Percentiles rank a stretch among this genome's conserved stretches.
Evolutionary conservation across 92 coral and sea anemone genomes (phyloP).

Genomic region (Porites evermanni): DNA sequence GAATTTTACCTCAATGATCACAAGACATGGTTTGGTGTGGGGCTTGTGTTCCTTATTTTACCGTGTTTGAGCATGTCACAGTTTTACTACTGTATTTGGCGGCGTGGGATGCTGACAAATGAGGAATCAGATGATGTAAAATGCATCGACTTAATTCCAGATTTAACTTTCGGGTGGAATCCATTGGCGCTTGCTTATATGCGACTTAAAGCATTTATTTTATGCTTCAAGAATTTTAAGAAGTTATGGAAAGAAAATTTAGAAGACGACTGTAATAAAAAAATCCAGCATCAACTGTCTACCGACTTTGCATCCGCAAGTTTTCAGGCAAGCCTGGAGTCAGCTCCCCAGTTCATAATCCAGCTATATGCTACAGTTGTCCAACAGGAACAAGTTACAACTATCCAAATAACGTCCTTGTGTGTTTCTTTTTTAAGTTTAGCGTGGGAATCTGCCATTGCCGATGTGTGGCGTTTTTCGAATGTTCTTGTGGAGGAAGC

Average conservation of each 20-base stretch:
- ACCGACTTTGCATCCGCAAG: neutral
- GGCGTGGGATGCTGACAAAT: too few relatives aligned
- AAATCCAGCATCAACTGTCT: neutral
- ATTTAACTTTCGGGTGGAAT: conserved; percentile 1
- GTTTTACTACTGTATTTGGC: too few relatives aligned
- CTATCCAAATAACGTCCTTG: conserved; percentile 47
- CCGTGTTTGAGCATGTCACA: too few relatives aligned
- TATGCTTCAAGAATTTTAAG: conserved; percentile 23
- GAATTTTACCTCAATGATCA: too few relatives aligned
- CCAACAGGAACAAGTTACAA: conserved; percentile 30
- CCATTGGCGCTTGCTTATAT: conserved; percentile 19
- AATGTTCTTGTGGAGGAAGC: neutral
- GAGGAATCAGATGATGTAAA: too few relatives aligned
- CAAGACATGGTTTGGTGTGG: too few relatives aligned
- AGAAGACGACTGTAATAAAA: neutral
- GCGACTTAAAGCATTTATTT: neutral
- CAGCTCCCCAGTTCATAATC: conserved; percentile 65
- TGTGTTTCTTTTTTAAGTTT: conserved; percentile 34
- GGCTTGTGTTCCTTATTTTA: too few relatives aligned
- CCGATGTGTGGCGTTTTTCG: neutral
- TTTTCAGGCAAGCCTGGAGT: conserved; percentile 37
- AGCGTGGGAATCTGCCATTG: conserved; percentile 24
- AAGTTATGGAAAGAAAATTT: conserved; percentile 9
- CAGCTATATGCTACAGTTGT: conserved; percentile 55
- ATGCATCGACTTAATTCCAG: too few relatives aligned